Conservation (phyloP, 1,140 invertebrate species). For the Ceratosolen solmsi region DNA sequence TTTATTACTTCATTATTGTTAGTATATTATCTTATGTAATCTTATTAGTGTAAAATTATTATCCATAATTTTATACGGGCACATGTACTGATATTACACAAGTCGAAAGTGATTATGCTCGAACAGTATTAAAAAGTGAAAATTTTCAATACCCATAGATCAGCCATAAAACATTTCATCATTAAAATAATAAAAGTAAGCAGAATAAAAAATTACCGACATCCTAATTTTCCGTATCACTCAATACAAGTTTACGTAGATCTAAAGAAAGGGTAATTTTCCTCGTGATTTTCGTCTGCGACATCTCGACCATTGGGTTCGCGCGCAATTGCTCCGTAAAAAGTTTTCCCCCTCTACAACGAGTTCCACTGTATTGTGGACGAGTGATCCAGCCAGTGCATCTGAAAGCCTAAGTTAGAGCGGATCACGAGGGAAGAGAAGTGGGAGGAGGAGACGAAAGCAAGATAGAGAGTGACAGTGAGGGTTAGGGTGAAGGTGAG, state of each 20-base stretch:
- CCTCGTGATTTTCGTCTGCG: slow-evolving; percentile 27
- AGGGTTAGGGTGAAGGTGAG: background rate
- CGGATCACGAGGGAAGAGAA: background rate
- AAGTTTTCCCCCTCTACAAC: slow-evolving; percentile 30
- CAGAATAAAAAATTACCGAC: slow-evolving; percentile 1
- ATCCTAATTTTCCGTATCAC: slow-evolving; percentile 13
- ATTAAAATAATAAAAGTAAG: background rate
- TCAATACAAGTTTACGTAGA: slow-evolving; percentile 14
- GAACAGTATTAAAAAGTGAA: too few species aligned
- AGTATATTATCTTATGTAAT: too few species aligned
- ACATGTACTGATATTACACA: too few species aligned
- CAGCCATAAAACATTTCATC: background rate
- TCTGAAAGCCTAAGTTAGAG: slow-evolving; percentile 17
- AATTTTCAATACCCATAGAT: background rate
- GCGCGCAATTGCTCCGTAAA: slow-evolving; percentile 42
- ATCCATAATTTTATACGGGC: too few species aligned
- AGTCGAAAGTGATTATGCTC: too few species aligned
- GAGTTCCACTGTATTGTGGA: background rate
- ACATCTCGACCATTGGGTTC: slow-evolving; percentile 24
- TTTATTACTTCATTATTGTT: too few species aligned
- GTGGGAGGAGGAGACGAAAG: background rate
- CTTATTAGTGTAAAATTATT: too few species aligned
- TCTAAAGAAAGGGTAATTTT: slow-evolving; percentile 29
- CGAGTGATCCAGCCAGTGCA: background rate
- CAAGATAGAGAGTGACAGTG: slow-evolving; percentile 2